A percentile compares a stretch with the other conserved stretches of the same genome.
Conservation (phyloP, 1,140 invertebrate genomes). For the Phymastichus coffea region DNA sequence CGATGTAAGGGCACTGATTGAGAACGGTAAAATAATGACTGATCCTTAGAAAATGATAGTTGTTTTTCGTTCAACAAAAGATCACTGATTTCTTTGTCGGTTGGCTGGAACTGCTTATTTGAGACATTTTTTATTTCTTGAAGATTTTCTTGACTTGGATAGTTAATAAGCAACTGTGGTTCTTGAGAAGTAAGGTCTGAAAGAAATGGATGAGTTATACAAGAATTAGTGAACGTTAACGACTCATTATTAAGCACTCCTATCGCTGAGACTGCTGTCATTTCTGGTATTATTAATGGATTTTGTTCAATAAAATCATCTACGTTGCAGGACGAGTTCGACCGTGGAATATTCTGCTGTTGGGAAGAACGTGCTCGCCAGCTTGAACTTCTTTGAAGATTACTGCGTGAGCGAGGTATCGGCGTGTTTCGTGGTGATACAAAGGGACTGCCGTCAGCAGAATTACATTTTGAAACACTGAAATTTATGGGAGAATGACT, state of each 20-base stretch:
- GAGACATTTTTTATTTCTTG: slow-evolving; percentile 49
- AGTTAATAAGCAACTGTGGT: slow-evolving; percentile 51
- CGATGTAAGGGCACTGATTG: slow-evolving; percentile 75
- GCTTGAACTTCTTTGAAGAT: slow-evolving; percentile 41
- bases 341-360: slow-evolving; percentile 46
- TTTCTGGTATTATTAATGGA: too few species aligned
- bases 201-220: slow-evolving; percentile 39
- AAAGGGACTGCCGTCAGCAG: slow-evolving; percentile 73
- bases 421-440: slow-evolving; percentile 80
- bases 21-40: slow-evolving; percentile 62
- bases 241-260: too few species aligned
- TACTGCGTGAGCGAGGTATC: slow-evolving; percentile 60
- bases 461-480: slow-evolving; percentile 57
- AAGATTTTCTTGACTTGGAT: slow-evolving; percentile 53
- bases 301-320: too few species aligned
- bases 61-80: slow-evolving; percentile 41
- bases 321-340: slow-evolving; percentile 50
- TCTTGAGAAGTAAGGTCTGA: slow-evolving; percentile 47
- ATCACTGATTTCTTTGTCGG: slow-evolving; percentile 51
- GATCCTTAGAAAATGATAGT: slow-evolving; percentile 38
- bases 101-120: slow-evolving; percentile 38
- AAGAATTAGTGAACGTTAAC: too few species aligned
- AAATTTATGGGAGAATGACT: slow-evolving; percentile 60
- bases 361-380: slow-evolving; percentile 39
- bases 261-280: too few species aligned